A percentile compares a stretch with the other conserved stretches of the same genome.
These are phyloP conservation scores for Helicorthomorpha holstii DNA, from an alignment of 1,140 invertebrate genomes.

Conservation along the genomic window DNA sequence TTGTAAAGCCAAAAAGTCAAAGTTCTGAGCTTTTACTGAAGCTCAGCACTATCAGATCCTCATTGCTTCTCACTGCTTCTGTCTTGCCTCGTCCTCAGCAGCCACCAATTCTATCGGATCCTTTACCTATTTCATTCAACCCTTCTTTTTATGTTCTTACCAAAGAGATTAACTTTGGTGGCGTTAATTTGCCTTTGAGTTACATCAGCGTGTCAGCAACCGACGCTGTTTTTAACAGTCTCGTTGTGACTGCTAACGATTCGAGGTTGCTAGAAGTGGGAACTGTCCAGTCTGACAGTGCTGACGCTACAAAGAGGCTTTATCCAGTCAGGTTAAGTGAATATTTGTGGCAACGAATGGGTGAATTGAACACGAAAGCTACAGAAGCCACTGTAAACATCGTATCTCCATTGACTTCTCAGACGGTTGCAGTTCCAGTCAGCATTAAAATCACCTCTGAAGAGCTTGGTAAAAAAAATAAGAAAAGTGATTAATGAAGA, in stretches of 20 bases:
- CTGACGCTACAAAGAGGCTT: background rate
- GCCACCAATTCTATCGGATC: background rate
- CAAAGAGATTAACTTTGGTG: background rate
- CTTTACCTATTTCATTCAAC: background rate
- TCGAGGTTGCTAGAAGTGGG: background rate
- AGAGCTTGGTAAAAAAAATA: no score
- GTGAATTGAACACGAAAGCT: no score
- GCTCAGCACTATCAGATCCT: background rate
- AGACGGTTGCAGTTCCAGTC: background rate
- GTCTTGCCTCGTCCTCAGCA: background rate
- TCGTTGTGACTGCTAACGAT: background rate
- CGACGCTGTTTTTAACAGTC: background rate
- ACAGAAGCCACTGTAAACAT: background rate
- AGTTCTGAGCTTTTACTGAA: background rate
- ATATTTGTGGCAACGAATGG: background rate
- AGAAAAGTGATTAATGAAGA: no score
- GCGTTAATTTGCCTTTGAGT: background rate
- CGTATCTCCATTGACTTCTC: background rate
- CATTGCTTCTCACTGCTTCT: background rate
- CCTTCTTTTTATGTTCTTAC: background rate
- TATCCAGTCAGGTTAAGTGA: background rate
- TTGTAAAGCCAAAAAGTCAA: background rate
- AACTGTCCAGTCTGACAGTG: background rate
- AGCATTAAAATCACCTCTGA: no score
- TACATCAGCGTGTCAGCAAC: background rate